phyloP scores from a whole-genome alignment of 2,888 invertebrate genomes.

The Dicyrtomina minuta region DNA sequence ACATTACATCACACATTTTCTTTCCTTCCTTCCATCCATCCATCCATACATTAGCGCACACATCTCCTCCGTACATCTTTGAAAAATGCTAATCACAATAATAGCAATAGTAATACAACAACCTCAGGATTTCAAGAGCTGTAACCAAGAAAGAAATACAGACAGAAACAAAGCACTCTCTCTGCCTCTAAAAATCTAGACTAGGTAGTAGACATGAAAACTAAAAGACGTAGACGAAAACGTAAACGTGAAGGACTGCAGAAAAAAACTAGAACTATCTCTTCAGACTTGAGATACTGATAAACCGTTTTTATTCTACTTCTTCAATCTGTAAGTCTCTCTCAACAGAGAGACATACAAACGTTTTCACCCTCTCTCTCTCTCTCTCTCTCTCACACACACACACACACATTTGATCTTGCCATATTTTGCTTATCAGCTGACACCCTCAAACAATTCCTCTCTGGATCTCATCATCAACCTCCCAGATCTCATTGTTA shows the following conservation, averaged over 20 bases:
- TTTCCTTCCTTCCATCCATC: too few species aligned
- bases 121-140: too few species aligned
- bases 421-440: conserved; percentile 27
- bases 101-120: too few species aligned
- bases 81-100: too few species aligned
- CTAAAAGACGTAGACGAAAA: neutral
- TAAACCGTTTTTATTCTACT: conserved; percentile 4
- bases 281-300: too few species aligned
- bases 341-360: neutral
- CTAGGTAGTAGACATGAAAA: neutral
- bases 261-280: conserved; percentile 8
- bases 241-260: neutral
- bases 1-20: too few species aligned
- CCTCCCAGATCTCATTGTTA: conserved; percentile 17
- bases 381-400: too few species aligned
- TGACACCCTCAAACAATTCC: conserved; percentile 17
- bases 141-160: too few species aligned
- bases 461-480: conserved; percentile 25
- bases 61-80: too few species aligned
- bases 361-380: conserved; percentile 1
- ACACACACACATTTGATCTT: conserved; percentile 29
- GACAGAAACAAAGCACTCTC: neutral
- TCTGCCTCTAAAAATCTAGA: neutral
- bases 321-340: neutral
- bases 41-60: too few species aligned